Evolutionary conservation across 2,888 invertebrate genomes (phyloP), one percentile per base, ranked within the genome.

Genomic region (Diachrysia chrysitis): DNA sequence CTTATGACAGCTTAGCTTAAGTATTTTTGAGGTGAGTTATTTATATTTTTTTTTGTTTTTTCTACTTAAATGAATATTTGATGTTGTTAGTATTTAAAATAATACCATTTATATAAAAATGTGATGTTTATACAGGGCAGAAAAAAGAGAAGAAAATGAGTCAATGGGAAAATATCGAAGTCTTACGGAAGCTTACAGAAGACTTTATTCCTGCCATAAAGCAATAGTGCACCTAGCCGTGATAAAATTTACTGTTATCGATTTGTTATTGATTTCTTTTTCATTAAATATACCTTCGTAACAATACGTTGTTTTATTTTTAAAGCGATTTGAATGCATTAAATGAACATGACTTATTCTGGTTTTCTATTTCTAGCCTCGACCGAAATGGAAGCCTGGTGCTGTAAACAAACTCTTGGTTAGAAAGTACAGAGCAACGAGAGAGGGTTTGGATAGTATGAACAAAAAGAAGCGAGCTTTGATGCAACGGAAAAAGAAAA

Each of bases 331-430:
- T 10, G 10, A 32, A 32, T 10, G 10, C 10, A 2, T 32, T 0
- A 32, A 10, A 32, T 10, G 0, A 32, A 32, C 32, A 10, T 32
- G 9, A 1, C 10, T 32, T 1, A 29, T 21, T n/a, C 21, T 55
- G 23, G 57, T n/a, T 63, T 29, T 57, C 48, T 55, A 32, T 71
- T 87, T 85, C 61, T 81, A 95, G 95, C 84, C 85, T 60, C 89
- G 95, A 19, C 93, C 94, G 4, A 89, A 90, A 69, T 95, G 95
- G 95, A 91, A 84, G 72, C 95, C 95, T 9, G 95, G 95, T 14
- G 95, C 95, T 64, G 91, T 89, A 14, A 89, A 91, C 69, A 94
- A 92, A 78, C 83, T 90, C 46, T 83, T 95, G 65, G 93, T 94
- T 0, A 87, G 93, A 82, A 87, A 87, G 58, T 94, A 94, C 63